Conservation (phyloP, 64 coral and sea anemone species). For the Dendrophyllia cribrosa region DNA sequence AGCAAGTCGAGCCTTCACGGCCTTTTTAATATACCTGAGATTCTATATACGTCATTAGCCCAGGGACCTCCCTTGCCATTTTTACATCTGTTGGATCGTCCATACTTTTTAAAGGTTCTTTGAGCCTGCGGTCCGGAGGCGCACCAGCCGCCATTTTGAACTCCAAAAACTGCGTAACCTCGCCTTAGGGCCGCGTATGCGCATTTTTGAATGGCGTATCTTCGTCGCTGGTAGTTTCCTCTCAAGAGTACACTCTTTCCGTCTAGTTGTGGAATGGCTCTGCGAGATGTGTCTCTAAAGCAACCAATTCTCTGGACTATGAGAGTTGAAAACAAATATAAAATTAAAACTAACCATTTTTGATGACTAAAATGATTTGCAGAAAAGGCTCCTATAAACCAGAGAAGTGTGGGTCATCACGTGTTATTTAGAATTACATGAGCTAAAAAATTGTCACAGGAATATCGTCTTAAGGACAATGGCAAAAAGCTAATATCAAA, state of each 20-base stretch:
- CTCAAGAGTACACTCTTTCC: slow-evolving; percentile 19
- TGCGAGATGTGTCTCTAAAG: slow-evolving; percentile 21
- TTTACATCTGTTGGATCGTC: slow-evolving; percentile 27
- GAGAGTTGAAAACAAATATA: background rate
- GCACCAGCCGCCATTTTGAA: slow-evolving; percentile 48
- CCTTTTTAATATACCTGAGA: background rate
- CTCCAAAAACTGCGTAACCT: slow-evolving; percentile 22
- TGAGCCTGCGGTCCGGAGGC: slow-evolving; percentile 30
- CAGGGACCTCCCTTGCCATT: slow-evolving; percentile 33
- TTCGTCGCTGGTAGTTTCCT: slow-evolving; percentile 26
- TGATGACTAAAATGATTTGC: too few species aligned
- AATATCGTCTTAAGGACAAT: too few species aligned
- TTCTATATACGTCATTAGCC: slow-evolving; percentile 55
- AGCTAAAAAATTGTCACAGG: too few species aligned
- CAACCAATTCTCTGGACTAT: slow-evolving; percentile 45
- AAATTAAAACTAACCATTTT: background rate
- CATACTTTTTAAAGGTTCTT: slow-evolving; percentile 24
- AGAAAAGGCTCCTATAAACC: too few species aligned
- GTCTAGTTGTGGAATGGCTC: slow-evolving; percentile 44
- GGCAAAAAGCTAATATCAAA: too few species aligned
- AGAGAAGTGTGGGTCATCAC: too few species aligned
- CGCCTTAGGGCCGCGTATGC: slow-evolving; percentile 37
- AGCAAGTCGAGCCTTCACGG: too few species aligned
- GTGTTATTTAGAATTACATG: too few species aligned
- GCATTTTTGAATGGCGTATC: slow-evolving; percentile 64